Base-by-base conservation (phyloP, 2,797 vertebrate genomes). In the Tokudaia tokunoshimensis region DNA sequence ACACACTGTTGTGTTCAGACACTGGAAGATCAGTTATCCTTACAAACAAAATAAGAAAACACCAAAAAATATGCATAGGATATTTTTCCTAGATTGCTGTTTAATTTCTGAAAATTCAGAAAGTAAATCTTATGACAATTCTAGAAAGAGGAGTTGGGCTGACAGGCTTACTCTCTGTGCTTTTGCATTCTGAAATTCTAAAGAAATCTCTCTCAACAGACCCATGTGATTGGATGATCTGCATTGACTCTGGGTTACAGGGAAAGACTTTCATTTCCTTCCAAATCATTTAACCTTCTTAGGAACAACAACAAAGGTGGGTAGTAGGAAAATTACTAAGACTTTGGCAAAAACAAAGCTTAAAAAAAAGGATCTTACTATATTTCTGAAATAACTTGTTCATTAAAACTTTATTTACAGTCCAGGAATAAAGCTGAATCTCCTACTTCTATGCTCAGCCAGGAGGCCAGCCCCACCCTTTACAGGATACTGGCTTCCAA, bases 51-150 rank as follows among this genome's bases (percentile, higher is more conserved):
- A 44, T n/a, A 37, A 79, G 57, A 29, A 89, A 94, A 50, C 19
- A 20, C 4, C 4, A 76, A 94, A 94, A 37, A 0, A 29, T 29
- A 0, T 6, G n/a, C 37, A 55, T 19, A 7, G 67, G 13, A n/a
- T n/a, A 79, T 47, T 91, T 44, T 47, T 47, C 82, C 12, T 14
- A 59, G 24, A 96, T 44, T 89, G 91, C 59, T 29, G 24, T 74
- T 61, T 83, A 91, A 76, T 91, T 89, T 94, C 50, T 92, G 34
- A 70, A 80, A 96, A 86, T 63, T 91, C 26, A 82, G 74, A 96
- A 86, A 89, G 8, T 61, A 41, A 44, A 52, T 29, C n/a, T 79
- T 50, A n/a, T 67, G 70, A 6, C 47, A 85, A 52, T 1, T 55
- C 20, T 13, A 78, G 81, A 34, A 59, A 95, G 31, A 79, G 29